Percentiles rank a stretch among this genome's conserved stretches.
phyloP scores from a whole-genome alignment of 1,140 invertebrate genomes.

The Reticulitermes speratus region DNA sequence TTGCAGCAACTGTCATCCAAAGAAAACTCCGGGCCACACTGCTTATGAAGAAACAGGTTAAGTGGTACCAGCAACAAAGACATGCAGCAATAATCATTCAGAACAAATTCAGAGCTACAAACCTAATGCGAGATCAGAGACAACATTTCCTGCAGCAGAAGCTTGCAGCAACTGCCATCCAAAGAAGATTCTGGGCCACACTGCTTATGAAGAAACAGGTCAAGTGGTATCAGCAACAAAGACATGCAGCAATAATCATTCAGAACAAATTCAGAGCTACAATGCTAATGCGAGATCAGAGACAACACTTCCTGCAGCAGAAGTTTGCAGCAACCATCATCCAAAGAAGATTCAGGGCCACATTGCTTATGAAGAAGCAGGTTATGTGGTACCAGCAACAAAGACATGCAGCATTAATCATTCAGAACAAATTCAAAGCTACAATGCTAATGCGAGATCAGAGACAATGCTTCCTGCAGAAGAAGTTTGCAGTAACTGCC shows the following conservation, averaged over 20 bases:
- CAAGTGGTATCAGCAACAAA: slow-evolving; percentile 43
- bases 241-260: slow-evolving; percentile 43
- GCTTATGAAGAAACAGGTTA: neutral
- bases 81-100: slow-evolving; percentile 46
- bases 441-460: neutral
- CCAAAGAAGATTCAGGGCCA: neutral
- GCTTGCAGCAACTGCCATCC: slow-evolving; percentile 24
- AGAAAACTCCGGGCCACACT: neutral
- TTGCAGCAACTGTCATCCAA: neutral
- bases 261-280: slow-evolving; percentile 50
- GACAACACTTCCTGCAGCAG: slow-evolving; percentile 45
- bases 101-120: slow-evolving; percentile 45
- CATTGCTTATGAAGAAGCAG: neutral
- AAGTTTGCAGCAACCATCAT: slow-evolving; percentile 42
- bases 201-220: slow-evolving; percentile 42
- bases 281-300: slow-evolving; percentile 41
- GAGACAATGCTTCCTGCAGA: neutral
- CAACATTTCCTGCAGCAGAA: slow-evolving; percentile 16
- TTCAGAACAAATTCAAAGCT: neutral
- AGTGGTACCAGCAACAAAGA: slow-evolving; percentile 38
- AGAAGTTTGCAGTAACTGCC: slow-evolving; percentile 23
- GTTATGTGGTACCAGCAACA: neutral
- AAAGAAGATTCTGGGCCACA: slow-evolving; percentile 44
- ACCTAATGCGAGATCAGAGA: slow-evolving; percentile 36
- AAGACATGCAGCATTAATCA: neutral